A percentile compares a stretch with the other conserved stretches of the same genome.
Evolutionary conservation across 2,888 invertebrate species (phyloP).

Genomic region (Resseliella maxima): DNA sequence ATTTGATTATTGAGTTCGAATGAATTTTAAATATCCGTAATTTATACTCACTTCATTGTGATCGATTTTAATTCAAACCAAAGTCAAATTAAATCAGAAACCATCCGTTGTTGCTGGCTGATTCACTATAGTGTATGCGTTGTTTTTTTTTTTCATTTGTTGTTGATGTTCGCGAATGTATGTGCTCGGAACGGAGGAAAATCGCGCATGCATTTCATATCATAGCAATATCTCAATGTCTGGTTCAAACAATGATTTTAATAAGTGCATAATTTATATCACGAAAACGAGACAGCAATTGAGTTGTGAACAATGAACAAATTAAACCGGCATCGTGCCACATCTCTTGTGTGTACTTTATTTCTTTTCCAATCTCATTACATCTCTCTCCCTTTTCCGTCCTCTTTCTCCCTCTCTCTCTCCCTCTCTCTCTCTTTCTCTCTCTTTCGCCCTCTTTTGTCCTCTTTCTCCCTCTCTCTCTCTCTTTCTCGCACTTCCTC

Average conservation of each 20-base stretch:
- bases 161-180: background rate
- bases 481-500: too few relatives aligned
- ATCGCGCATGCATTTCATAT: background rate
- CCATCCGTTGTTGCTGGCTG: background rate
- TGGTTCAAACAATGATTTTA: slow-evolving; percentile 41
- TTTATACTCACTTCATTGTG: background rate
- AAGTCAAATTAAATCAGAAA: slow-evolving; percentile 41
- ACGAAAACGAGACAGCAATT: slow-evolving; percentile 49
- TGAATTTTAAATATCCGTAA: slow-evolving; percentile 45
- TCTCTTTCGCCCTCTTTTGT: too few relatives aligned
- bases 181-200: too few relatives aligned
- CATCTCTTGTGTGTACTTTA: too few relatives aligned
- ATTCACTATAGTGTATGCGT: background rate
- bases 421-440: too few relatives aligned
- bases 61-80: slow-evolving; percentile 36
- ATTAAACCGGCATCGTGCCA: background rate
- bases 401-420: too few relatives aligned
- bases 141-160: background rate
- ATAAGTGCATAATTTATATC: slow-evolving; percentile 47
- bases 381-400: too few relatives aligned
- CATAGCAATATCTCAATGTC: slow-evolving; percentile 19
- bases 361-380: too few relatives aligned
- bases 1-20: slow-evolving; percentile 51
- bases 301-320: slow-evolving; percentile 25
- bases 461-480: too few relatives aligned